Base-by-base conservation (phyloP, 1,140 invertebrate species). In the Mylabris phalerata region DNA sequence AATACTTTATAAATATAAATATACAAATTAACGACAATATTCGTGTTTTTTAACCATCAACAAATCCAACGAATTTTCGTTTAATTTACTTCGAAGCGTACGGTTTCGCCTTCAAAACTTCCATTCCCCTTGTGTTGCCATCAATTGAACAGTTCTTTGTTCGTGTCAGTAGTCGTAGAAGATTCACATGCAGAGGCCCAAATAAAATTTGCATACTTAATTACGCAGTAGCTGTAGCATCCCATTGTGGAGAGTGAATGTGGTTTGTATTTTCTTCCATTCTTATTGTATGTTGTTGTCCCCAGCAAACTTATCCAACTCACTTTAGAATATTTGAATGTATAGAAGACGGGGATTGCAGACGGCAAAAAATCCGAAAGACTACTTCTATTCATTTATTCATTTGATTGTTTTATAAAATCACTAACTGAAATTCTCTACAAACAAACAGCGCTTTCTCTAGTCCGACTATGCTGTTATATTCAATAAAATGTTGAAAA, bases 131-230 rank as follows among this genome's bases (percentile, higher is more conserved):
- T 48, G 61, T 51, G 51, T 51, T 56, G 46, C 57, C 52, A 3
- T 50, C 57, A 59, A 60, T 63, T 60, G 57, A 59, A 63, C 51
- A 32, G 49, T 63, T 59, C 61, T 63, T 63, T 63, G 61, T 63
- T 63, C 61, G 38, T 55, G 32, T 32, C 32, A 32, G 32, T 32
- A 7, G 32, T 32, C 19, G 19, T 19, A 19, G 19, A 48, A 56
- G 54, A 63, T 63, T 63, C 61, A 63, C 61, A 63, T 63, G 61
- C 61, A 59, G 48, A 59, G 51, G 52, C 61, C 57, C 52, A 63
- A 63, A 63, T 63, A 63, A 63, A 63, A 63, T 63, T 63, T 63
- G 61, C 61, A 63, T 63, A 63, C 57, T 63, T 63, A 63, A 63
- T 63, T 63, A 63, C 57, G 61, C 57, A 59, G 61, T 54, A 59